Evolutionary conservation across 2,113 vertebrate species (phyloP), one percentile per base, ranked within the genome.

Genomic region (Hippocampus abdominalis): DNA sequence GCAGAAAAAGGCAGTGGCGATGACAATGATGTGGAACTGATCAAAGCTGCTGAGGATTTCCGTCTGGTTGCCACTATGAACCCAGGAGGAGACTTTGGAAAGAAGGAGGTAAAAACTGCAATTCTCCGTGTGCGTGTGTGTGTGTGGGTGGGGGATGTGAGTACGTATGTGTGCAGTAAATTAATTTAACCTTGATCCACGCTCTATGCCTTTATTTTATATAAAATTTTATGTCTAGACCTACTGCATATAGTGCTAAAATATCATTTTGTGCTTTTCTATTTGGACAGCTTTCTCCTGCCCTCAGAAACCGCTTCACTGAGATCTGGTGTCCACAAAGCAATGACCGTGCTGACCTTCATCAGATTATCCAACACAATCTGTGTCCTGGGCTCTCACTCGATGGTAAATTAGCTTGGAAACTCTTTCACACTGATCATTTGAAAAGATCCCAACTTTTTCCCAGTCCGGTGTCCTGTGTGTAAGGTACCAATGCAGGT

Each of bases 241-340:
- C 54, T 27, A 57, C 42, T 36, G 32, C 32, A 36, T 23, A 56
- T 25, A 12, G 10, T 27, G 23, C 54, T 29, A 13, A 27, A 57
- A 57, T 57, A 4, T 57, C 13, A 53, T 21, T 10, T 6, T 10
- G 0, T 71, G 0, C 66, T 84, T 3, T 73, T 75, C 0, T 80
- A 3, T 73, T 4, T 73, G 77, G 73, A 29, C 85, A 99, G 97
- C 93, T 99, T 7, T 99, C 97, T 51, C 97, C 97, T 65, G 97
- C 97, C 0, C 90, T 99, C 68, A 92, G 97, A 82, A 99, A 99
- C 87, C 92, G 97, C 29, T 99, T 99, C 86, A 99, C 97, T 3
- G 97, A 99, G 90, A 93, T 99, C 86, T 99, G 97, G 97, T 98
- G 97, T 78, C 95, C 97, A 8, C 96, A 97, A 73, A 95, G 87